phyloP scores from a whole-genome alignment of 2,797 vertebrate genomes.

The Phoeniculus purpureus region DNA sequence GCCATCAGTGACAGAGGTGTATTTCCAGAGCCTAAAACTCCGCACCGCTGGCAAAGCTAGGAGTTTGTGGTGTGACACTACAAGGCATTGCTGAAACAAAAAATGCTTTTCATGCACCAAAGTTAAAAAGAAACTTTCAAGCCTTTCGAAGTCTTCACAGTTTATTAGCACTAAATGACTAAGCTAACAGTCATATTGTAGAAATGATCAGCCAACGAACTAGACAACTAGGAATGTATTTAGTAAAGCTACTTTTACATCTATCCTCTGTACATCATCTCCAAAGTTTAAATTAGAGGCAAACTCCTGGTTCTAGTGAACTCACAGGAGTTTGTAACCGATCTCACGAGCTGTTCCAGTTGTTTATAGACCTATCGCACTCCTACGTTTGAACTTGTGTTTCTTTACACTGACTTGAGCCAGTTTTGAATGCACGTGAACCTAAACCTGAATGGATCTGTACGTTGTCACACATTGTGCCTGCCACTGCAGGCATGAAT shows the following conservation, averaged over 20 bases:
- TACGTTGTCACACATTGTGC: background rate
- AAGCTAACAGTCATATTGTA: background rate
- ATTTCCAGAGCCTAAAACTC: background rate
- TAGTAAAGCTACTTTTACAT: background rate
- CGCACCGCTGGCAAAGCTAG: background rate
- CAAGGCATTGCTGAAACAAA: background rate
- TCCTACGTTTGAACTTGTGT: background rate
- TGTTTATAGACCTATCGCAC: background rate
- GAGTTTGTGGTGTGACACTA: background rate
- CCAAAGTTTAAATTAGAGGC: background rate
- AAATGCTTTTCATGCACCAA: background rate
- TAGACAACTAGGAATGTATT: background rate
- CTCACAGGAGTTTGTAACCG: background rate
- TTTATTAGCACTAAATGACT: background rate
- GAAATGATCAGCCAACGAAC: background rate
- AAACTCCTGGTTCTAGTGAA: background rate
- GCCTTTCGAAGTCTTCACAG: background rate
- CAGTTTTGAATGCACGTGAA: background rate
- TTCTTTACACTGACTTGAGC: background rate
- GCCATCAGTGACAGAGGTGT: background rate
- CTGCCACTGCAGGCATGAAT: background rate
- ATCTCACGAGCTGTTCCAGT: background rate
- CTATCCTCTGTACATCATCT: background rate
- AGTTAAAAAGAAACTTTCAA: background rate
- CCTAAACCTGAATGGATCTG: background rate